Evolutionary conservation across 2,113 vertebrate genomes (phyloP), one percentile per base, ranked within the genome.

Genomic region (Colossoma macropomum): DNA sequence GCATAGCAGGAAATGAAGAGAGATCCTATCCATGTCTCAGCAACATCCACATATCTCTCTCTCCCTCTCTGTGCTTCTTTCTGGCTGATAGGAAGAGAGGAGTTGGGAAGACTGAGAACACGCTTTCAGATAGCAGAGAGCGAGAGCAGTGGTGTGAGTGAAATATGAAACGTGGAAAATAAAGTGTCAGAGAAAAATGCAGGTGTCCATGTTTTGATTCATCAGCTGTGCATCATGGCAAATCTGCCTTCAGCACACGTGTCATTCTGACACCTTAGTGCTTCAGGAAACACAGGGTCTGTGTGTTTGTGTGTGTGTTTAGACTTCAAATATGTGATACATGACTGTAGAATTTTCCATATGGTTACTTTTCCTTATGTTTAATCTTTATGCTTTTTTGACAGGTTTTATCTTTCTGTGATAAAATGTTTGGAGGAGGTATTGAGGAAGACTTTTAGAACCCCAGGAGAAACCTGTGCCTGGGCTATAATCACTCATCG

Each of bases 1-100:
- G 19, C 27, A n/a, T 59, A 34, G 25, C 74, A 83, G 81, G 74
- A 83, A 83, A 83, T 83, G 65, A 83, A 77, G 45, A 83, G 30
- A 23, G 74, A 70, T 76, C 73, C 81, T 82, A 66, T 81, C 79
- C 13, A 30, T 62, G 0, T 27, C 34, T 72, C n/a, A 27, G 28
- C 10, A 8, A 30, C 34, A 28, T 27, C 52, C 23, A 23, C 23
- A 13, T 32, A 28, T 66, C 66, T 38, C 32, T 69, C 66, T 69
- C 66, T 69, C 32, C 23, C 19, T 41, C 66, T 69, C 66, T 23
- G 0, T 41, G 7, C 23, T 0, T 71, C 23, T 71, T 5, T 25
- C 23, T 71, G 21, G 34, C 23, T 41, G 2, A 62, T 27, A 62
- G 59, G 12, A 27, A 13, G 23, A 27, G 5, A 2, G 8, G 25